Conservation (phyloP, 2,797 vertebrate species). For the Clarias pachynema region DNA sequence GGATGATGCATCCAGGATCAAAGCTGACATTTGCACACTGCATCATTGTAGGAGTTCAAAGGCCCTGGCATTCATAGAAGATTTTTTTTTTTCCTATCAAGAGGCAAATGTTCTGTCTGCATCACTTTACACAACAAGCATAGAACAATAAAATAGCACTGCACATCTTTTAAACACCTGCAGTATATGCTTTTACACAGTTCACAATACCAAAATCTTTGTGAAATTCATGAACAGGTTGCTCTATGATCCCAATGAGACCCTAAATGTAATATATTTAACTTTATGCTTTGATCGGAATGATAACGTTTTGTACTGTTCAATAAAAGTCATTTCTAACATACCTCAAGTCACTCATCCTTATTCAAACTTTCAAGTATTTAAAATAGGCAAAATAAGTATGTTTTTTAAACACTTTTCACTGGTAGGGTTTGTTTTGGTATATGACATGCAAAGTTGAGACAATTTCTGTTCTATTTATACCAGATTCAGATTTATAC, state of each 20-base stretch:
- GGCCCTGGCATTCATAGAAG: background rate
- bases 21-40: constrained; percentile 49
- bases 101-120: constrained; percentile 37
- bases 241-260: background rate
- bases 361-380: background rate
- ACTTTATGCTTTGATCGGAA: background rate
- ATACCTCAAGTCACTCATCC: background rate
- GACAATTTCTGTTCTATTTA: constrained; percentile 20
- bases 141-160: constrained; percentile 9
- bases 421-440: background rate
- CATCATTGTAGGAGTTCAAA: constrained; percentile 45
- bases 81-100: constrained; percentile 29
- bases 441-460: background rate
- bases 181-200: background rate
- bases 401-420: background rate
- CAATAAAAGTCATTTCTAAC: background rate
- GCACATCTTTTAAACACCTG: background rate
- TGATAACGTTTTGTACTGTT: background rate
- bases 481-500: constrained; percentile 16
- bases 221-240: background rate
- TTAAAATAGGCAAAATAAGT: background rate
- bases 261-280: background rate
- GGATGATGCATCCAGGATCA: constrained; percentile 48
- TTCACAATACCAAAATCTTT: too few species aligned
- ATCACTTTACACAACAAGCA: constrained; percentile 29